Percentiles rank a stretch among this genome's conserved stretches.
Evolutionary conservation across 2,113 vertebrate genomes (phyloP).

Genomic region (Megaleporinus macrocephalus): DNA sequence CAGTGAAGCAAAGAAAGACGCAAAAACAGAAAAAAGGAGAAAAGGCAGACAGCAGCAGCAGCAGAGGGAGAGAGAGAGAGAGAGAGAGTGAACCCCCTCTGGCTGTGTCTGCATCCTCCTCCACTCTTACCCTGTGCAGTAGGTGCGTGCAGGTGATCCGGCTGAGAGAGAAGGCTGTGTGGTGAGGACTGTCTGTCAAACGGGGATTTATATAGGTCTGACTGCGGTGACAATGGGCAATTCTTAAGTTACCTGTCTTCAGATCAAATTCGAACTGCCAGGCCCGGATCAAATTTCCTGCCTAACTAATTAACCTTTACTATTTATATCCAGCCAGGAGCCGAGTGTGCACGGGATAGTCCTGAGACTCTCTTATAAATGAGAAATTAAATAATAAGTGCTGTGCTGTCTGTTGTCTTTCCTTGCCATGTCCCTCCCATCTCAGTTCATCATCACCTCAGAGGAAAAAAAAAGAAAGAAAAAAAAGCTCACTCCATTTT

Average conservation of each 20-base stretch:
- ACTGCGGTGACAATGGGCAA: conserved; percentile 84
- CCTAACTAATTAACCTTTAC: conserved; percentile 92
- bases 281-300: conserved; percentile 87
- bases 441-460: not conserved
- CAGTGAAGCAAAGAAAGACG: not conserved
- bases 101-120: no score
- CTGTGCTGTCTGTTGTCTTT: conserved; percentile 43
- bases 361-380: conserved; percentile 64
- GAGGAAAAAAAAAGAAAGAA: not conserved
- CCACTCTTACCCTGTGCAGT: conserved; percentile 67
- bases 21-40: not conserved
- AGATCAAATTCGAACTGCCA: conserved; percentile 90
- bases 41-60: not conserved
- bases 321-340: conserved; percentile 84
- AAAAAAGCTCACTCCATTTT: not conserved
- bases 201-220: conserved; percentile 90
- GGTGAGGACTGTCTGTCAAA: conserved; percentile 70
- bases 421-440: conserved; percentile 17
- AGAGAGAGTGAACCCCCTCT: no score
- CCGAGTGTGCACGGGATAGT: conserved; percentile 53
- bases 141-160: conserved; percentile 68
- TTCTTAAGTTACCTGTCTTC: conserved; percentile 90
- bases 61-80: no score
- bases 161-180: conserved; percentile 73
- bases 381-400: conserved; percentile 67